These are phyloP conservation scores for Zophobas atratus DNA, from an alignment of 1,140 invertebrate genomes.

Conservation along the genomic window DNA sequence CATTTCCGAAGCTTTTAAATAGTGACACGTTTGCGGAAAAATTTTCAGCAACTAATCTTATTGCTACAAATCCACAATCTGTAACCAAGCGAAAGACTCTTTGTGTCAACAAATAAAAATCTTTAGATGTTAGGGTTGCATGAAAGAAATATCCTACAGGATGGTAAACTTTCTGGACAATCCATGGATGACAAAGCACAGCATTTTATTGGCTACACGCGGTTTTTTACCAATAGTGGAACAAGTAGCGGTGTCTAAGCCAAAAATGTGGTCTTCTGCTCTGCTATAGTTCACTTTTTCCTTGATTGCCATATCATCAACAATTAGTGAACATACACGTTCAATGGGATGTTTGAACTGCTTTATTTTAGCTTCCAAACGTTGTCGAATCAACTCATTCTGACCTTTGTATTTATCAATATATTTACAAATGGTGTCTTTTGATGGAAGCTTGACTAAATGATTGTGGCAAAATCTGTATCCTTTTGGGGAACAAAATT, in stretches of 20 bases:
- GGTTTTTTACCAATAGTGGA: neutral
- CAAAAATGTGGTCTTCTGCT: slow-evolving; percentile 5
- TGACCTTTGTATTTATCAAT: neutral
- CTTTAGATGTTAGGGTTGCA: neutral
- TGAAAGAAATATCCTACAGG: slow-evolving; percentile 14
- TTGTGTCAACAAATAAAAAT: slow-evolving; percentile 14
- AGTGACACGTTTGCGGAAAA: neutral
- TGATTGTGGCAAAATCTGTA: too few species aligned
- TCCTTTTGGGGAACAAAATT: too few species aligned
- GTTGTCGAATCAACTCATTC: slow-evolving; percentile 47
- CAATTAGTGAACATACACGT: neutral
- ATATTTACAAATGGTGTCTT: too few species aligned
- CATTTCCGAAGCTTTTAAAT: slow-evolving; percentile 15
- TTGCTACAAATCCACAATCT: slow-evolving; percentile 27
- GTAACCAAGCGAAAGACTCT: slow-evolving; percentile 2
- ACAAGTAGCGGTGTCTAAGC: neutral
- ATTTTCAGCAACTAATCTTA: slow-evolving; percentile 13
- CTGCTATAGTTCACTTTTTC: neutral
- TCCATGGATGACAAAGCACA: slow-evolving; percentile 9
- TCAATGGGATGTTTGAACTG: slow-evolving; percentile 8
- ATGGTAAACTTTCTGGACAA: slow-evolving; percentile 12
- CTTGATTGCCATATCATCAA: too few species aligned
- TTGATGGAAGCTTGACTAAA: too few species aligned
- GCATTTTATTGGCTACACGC: slow-evolving; percentile 7
- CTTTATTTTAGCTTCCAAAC: neutral